These are phyloP conservation scores for Elgaria multicarinata DNA, from an alignment of 2,113 vertebrate genomes.

Conservation along the genomic window DNA sequence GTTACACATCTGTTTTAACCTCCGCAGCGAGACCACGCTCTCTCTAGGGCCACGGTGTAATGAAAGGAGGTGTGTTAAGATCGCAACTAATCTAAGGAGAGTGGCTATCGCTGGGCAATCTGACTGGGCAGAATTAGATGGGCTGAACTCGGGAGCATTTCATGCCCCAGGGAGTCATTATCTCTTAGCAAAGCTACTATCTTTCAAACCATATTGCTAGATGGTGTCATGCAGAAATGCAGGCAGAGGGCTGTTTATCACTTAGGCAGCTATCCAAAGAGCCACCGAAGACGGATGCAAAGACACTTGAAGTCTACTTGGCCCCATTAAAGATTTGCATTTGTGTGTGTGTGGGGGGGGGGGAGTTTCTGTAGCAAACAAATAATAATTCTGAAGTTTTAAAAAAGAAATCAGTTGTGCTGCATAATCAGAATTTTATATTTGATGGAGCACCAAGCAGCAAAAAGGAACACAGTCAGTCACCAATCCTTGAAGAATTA, in stretches of 20 bases:
- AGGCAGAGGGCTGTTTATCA: conserved; percentile 66
- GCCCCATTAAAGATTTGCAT: conserved; percentile 60
- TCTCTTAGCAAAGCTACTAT: conserved; percentile 69
- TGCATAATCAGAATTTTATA: conserved; percentile 58
- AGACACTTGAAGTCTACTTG: conserved; percentile 59
- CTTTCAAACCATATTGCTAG: conserved; percentile 62
- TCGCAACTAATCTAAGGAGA: conserved; percentile 4
- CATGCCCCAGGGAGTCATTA: conserved; percentile 59
- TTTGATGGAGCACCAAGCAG: conserved; percentile 57
- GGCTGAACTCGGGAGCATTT: conserved; percentile 55
- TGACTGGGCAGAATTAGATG: conserved; percentile 60
- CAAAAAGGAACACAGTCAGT: conserved; percentile 2
- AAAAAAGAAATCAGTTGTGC: background rate
- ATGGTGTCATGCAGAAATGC: conserved; percentile 54
- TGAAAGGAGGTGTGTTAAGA: background rate
- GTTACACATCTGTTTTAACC: background rate
- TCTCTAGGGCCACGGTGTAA: fast-evolving
- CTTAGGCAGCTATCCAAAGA: conserved; percentile 66
- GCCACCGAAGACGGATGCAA: conserved; percentile 45
- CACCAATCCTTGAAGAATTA: too few relatives aligned
- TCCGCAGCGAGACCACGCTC: background rate
- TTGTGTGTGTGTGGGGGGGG: conserved; percentile 49
- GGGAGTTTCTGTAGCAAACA: conserved; percentile 69
- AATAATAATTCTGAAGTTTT: conserved; percentile 63
- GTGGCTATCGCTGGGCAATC: conserved; percentile 61